Conservation (phyloP, 2,113 vertebrate genomes). For the Cebus imitator region DNA sequence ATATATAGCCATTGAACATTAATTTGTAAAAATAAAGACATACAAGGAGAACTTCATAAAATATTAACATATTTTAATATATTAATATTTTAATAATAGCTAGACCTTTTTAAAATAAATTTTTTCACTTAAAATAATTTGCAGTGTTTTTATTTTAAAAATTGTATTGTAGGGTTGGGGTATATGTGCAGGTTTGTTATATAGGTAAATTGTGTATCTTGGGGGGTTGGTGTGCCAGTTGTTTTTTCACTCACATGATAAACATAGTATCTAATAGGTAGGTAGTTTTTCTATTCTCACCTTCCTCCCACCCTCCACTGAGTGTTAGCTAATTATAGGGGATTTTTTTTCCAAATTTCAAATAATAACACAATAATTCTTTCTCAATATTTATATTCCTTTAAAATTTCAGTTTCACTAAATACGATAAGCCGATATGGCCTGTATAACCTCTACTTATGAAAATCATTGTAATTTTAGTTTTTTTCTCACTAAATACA, state of each 20-base stretch:
- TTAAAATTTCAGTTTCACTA: neutral
- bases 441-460: neutral
- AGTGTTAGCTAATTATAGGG: neutral
- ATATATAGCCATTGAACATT: neutral
- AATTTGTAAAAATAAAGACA: neutral
- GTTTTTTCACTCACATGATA: too few relatives aligned
- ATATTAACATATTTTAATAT: too few relatives aligned
- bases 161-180: too few relatives aligned
- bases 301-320: too few relatives aligned
- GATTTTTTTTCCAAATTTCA: neutral
- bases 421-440: neutral
- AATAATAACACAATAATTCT: neutral
- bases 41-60: neutral
- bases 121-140: neutral
- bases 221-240: too few relatives aligned
- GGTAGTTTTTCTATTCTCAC: too few relatives aligned
- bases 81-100: neutral
- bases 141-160: too few relatives aligned
- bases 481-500: neutral
- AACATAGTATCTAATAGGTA: too few relatives aligned
- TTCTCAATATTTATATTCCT: neutral
- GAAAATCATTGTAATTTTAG: neutral
- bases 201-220: too few relatives aligned
- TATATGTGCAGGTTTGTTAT: too few relatives aligned
- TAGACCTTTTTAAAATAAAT: neutral